Base-by-base conservation (phyloP, 2,113 vertebrate genomes). In the Seriola rivoliana region DNA sequence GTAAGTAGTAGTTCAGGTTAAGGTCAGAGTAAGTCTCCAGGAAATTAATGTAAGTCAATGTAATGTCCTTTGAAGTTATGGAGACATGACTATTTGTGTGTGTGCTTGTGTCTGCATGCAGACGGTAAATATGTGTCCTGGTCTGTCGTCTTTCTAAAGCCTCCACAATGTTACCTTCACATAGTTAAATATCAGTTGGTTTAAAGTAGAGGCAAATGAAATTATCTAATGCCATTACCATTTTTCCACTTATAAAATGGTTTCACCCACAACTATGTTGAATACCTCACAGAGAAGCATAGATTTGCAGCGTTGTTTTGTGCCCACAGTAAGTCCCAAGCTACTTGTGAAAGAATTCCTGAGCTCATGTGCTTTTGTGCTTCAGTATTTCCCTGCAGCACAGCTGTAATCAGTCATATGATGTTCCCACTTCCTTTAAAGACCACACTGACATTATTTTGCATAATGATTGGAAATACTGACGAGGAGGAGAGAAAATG, bases 401-500 rank as follows among this genome's bases (percentile, higher is more conserved):
- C 80, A 83, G 54, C 81, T 75, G 75, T 25, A 68, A 79, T 91
- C 75, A 79, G 76, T 81, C 81, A 87, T 58, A 66, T 74, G 73
- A 80, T 73, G 63, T 25, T 71, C 29, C 44, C 8, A 65, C 69
- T 80, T 84, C 71, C 38, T 82, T 74, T 63, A 52, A 57, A 68
- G 50, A 79, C 81, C 55, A 63, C 84, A 73, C 75, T 85, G 48
- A 71, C 65, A 80, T 66, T 72, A 65, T 57, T 87, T 88, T 79
- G 76, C 77, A 83, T 78, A 74, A 81, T 80, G 63, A 36, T 44
- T 73, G 80, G 70, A 81, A 79, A 87, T 34, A 79, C 52, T 71
- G 38, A 52, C 29, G 60, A 71, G 70, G 59, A 54, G 12, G 14
- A 40, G 23, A 69, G 25, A 63, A 55, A 19, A 70, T 32, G 1